phyloP scores from a whole-genome alignment of 2,888 invertebrate species.

The Acanthoscelides obtectus region DNA sequence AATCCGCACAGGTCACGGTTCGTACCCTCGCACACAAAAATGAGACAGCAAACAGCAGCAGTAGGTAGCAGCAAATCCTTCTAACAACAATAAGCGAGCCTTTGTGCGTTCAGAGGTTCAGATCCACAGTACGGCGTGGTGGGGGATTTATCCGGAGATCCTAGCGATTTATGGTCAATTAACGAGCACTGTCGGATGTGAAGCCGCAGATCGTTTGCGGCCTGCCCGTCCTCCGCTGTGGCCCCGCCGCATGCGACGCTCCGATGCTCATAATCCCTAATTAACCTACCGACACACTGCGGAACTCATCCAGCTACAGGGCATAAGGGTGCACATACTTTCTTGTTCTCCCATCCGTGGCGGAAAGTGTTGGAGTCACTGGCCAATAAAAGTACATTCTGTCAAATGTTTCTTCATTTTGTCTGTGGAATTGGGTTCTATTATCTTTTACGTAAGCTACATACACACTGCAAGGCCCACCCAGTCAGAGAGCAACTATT shows the following conservation, averaged over 20 bases:
- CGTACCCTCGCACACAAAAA: neutral
- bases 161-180: conserved; percentile 25
- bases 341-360: neutral
- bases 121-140: neutral
- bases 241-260: neutral
- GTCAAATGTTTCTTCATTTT: no score
- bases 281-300: neutral
- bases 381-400: no score
- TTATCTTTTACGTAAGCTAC: no score
- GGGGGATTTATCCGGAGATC: conserved; percentile 14
- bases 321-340: neutral
- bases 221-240: neutral
- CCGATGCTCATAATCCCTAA: neutral
- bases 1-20: no score
- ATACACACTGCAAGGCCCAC: no score
- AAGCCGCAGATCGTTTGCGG: neutral
- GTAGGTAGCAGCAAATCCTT: neutral
- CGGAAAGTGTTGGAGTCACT: no score
- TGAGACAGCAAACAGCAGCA: neutral
- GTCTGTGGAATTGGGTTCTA: no score
- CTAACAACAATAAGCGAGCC: neutral
- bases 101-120: no score
- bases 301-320: neutral
- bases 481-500: no score
- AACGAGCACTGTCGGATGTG: conserved; percentile 16